phyloP scores from a whole-genome alignment of 2,888 invertebrate species.

The Melitaea athalia region DNA sequence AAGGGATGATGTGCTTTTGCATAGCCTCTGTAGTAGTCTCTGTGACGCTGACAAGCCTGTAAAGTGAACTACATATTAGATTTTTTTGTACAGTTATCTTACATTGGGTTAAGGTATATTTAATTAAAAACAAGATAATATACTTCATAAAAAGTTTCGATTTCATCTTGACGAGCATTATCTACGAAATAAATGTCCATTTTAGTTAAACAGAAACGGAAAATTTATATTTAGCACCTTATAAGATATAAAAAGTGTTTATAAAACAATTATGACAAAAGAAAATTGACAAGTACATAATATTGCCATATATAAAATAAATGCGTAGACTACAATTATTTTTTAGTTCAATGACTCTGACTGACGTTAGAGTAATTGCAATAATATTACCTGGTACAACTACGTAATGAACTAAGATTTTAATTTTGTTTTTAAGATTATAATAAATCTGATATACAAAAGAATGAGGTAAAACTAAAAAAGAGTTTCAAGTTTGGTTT shows the following conservation, averaged over 20 bases:
- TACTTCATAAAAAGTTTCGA: conserved; percentile 75
- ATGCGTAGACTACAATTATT: too few species aligned
- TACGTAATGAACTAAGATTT: too few species aligned
- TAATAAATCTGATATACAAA: too few species aligned
- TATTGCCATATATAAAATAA: neutral
- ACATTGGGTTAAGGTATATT: neutral
- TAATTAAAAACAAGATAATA: conserved; percentile 5
- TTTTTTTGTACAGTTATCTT: too few species aligned
- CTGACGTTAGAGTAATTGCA: too few species aligned
- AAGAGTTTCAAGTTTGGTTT: too few species aligned
- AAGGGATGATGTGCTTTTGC: conserved; percentile 82
- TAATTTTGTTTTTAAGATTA: too few species aligned
- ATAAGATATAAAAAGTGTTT: too few species aligned
- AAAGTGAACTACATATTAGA: neutral
- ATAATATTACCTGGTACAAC: too few species aligned
- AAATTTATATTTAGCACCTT: neutral
- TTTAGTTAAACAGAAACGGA: neutral
- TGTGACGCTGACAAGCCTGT: conserved; percentile 82
- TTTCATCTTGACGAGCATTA: conserved; percentile 67
- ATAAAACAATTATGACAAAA: too few species aligned
- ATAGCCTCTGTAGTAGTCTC: conserved; percentile 84
- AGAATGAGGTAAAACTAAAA: too few species aligned
- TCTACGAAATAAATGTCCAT: conserved; percentile 70
- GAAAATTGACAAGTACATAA: conserved; percentile 9
- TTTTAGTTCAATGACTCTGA: too few species aligned